Evolutionary conservation across 2,113 vertebrate species (phyloP), one percentile per base, ranked within the genome.

Genomic region (Mastomys coucha): DNA sequence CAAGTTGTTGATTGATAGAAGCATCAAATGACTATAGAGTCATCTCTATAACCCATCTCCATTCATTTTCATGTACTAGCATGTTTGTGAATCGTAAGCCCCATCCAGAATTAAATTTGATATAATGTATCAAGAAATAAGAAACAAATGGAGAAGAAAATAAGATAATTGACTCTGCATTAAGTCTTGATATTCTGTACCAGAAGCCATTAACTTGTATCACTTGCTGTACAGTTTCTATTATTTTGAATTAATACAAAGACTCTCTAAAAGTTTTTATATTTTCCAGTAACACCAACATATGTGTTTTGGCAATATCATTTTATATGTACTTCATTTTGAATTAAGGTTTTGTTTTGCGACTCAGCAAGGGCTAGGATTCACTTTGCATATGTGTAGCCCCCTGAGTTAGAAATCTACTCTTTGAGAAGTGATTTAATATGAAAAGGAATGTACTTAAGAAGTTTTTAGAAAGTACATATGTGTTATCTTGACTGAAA

Each of bases 221-320:
- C 22, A 87, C n/a, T 70, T 84, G 13, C 33, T 14, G 65, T 76
- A 58, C 19, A 63, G 63, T 89, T 84, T 96, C 69, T 93, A 36
- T 84, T 24, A 78, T 70, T 51, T 78, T 89, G 67, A 69, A 69
- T 36, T 76, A 36, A 82, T 36, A 56, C 28, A 89, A 88, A 89
- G 12, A 0, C 19, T 82, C 19, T 86, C 88, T 91, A 17, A 89
- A 94, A 81, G 60, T 56, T 56, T 9, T 85, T 49, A 56, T 5
- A 75, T 70, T 94, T 96, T 87, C 36, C 72, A 87, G 5, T 65
- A 90, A 60, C 63, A 58, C 26, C 36, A 92, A 88, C 42, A 91
- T 19, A 86, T 36, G 13, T 63, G 45, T 80, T 78, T 42, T 53
- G 88, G 90, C 69, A 49, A 14, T 31, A 76, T 7, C 73, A 9